Conservation (phyloP, 2,888 invertebrate species). For the Rutpela maculata region DNA sequence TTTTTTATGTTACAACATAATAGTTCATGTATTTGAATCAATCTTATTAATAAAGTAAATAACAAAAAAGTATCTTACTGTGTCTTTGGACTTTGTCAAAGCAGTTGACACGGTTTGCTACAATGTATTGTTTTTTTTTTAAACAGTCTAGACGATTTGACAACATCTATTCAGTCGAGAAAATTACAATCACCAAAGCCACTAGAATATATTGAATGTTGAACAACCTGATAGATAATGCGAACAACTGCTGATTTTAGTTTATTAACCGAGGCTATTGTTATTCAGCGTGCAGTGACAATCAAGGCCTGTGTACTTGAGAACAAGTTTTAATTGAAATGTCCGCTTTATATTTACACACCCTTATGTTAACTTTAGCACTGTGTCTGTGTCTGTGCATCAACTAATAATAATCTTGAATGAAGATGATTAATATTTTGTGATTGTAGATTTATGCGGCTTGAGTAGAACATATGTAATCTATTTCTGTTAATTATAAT, state of each 20-base stretch:
- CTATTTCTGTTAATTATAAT: slow-evolving; percentile 7
- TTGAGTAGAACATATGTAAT: not conserved
- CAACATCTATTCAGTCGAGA: not conserved
- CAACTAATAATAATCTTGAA: not conserved
- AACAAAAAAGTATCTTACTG: no score
- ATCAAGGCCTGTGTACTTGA: slow-evolving; percentile 8
- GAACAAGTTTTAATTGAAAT: slow-evolving; percentile 39
- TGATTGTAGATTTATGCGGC: not conserved
- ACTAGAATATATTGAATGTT: not conserved
- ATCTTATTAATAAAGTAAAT: no score
- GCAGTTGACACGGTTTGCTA: no score
- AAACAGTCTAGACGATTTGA: not conserved
- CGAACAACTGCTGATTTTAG: slow-evolving; percentile 1
- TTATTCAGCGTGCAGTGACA: not conserved
- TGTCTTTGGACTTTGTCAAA: no score
- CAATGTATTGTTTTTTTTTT: no score
- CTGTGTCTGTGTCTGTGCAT: slow-evolving; percentile 3
- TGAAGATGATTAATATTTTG: slow-evolving; percentile 10
- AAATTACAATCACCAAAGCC: not conserved
- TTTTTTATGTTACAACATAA: no score
- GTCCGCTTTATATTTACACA: slow-evolving; percentile 22
- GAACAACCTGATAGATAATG: not conserved
- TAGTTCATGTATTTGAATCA: no score
- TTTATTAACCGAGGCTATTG: slow-evolving; percentile 10
- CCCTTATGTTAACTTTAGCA: slow-evolving; percentile 10